Evolutionary conservation across 2,797 vertebrate species (phyloP).

Genomic region (Gymnodraco acuticeps): DNA sequence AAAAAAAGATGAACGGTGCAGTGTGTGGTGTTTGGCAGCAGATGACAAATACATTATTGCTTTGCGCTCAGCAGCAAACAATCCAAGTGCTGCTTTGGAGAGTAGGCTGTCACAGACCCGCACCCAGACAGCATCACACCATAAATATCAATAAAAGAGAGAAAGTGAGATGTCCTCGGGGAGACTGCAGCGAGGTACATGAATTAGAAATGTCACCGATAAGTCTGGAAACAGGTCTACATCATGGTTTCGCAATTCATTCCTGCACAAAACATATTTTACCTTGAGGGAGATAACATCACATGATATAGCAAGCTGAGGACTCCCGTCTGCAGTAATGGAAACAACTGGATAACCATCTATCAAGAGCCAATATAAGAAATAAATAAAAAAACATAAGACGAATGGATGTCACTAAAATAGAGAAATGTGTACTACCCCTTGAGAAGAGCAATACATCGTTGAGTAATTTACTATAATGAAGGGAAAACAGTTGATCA

Average conservation of each 20-base stretch:
- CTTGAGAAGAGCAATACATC: background rate
- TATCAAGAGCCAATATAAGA: slow-evolving; percentile 28
- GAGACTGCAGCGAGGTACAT: slow-evolving; percentile 63
- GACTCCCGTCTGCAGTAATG: slow-evolving; percentile 40
- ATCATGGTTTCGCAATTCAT: slow-evolving; percentile 52
- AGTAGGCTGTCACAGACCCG: slow-evolving; percentile 77
- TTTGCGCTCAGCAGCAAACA: slow-evolving; percentile 74
- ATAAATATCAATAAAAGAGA: slow-evolving; percentile 83
- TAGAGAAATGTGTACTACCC: background rate
- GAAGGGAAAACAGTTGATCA: background rate
- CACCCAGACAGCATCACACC: slow-evolving; percentile 65
- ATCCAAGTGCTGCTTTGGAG: slow-evolving; percentile 71
- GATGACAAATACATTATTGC: slow-evolving; percentile 82
- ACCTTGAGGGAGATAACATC: slow-evolving; percentile 51
- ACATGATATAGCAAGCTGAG: slow-evolving; percentile 33
- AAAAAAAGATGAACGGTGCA: slow-evolving; percentile 71
- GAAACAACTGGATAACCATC: slow-evolving; percentile 43
- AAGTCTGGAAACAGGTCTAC: slow-evolving; percentile 59
- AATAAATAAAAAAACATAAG: background rate
- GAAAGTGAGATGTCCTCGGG: slow-evolving; percentile 71
- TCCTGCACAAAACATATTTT: slow-evolving; percentile 58
- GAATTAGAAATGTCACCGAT: slow-evolving; percentile 79
- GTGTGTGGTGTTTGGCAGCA: slow-evolving; percentile 72
- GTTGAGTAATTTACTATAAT: background rate
- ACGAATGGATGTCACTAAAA: background rate